Evolutionary conservation across 2,888 invertebrate genomes (phyloP).

Genomic region (Poecilus cupreus): DNA sequence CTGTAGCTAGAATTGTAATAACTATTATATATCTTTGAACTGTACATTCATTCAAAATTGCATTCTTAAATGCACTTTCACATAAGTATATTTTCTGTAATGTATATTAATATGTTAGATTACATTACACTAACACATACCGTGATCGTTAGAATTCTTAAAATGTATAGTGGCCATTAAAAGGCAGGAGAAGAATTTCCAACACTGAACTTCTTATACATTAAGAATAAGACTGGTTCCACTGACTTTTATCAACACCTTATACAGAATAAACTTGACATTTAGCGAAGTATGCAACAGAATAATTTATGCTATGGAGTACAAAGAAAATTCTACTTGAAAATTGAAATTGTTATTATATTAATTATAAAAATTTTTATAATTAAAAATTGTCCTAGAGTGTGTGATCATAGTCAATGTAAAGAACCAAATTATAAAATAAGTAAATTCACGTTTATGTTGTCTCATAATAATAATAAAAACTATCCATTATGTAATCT

Average conservation of each 20-base stretch:
- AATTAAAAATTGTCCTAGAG: neutral
- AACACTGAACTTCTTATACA: constrained; percentile 1
- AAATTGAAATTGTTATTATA: neutral
- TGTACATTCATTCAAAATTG: no score
- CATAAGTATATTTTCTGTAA: neutral
- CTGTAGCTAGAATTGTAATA: no score
- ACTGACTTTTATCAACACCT: constrained; percentile 40
- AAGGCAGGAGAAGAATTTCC: constrained; percentile 33
- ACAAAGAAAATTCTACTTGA: neutral
- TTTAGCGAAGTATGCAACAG: constrained; percentile 7
- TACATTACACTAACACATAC: neutral
- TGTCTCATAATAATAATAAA: no score
- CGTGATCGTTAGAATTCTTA: neutral
- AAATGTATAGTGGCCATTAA: neutral
- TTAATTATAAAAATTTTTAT: neutral
- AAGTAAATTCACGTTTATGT: no score
- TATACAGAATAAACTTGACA: constrained; percentile 54
- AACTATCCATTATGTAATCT: no score
- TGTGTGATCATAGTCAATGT: no score
- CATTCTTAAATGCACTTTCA: no score
- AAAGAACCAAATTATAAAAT: no score
- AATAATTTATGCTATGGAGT: neutral
- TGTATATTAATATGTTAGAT: neutral
- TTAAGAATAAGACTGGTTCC: constrained; percentile 15
- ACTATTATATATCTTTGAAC: no score